Evolutionary conservation across 2,888 invertebrate species (phyloP).

Genomic region (Chrysotoxum bicinctum): DNA sequence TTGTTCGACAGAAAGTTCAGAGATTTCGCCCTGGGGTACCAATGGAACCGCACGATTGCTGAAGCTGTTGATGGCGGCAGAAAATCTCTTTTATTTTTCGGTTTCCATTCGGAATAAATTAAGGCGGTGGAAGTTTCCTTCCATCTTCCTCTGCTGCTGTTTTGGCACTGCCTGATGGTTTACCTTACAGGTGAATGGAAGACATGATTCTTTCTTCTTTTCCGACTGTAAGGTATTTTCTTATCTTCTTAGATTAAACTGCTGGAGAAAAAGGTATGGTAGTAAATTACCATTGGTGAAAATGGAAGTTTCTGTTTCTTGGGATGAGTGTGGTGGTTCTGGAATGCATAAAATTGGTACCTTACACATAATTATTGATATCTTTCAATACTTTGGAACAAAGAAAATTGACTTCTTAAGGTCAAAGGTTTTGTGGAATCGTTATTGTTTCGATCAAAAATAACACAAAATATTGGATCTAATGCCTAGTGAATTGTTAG

Average conservation of each 20-base stretch:
- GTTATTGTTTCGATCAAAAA: too few species aligned
- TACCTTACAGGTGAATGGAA: conserved; percentile 44
- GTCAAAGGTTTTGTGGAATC: too few species aligned
- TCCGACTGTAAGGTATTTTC: conserved; percentile 8
- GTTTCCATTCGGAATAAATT: conserved; percentile 63
- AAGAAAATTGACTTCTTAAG: too few species aligned
- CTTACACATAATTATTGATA: background rate
- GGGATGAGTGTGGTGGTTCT: background rate
- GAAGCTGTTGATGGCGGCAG: background rate
- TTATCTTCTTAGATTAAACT: conserved; percentile 27
- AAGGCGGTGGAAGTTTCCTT: conserved; percentile 40
- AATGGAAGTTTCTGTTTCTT: background rate
- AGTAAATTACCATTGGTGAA: conserved; percentile 18
- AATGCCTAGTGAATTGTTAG: too few species aligned
- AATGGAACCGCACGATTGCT: conserved; percentile 17
- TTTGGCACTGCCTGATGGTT: conserved; percentile 1
- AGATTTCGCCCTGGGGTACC: conserved; percentile 65
- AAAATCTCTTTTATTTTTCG: conserved; percentile 14
- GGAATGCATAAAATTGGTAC: background rate
- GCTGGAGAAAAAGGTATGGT: conserved; percentile 30
- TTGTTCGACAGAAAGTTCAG: conserved; percentile 68
- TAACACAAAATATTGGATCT: too few species aligned
- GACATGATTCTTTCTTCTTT: conserved; percentile 45
- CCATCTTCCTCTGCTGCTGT: conserved; percentile 26
- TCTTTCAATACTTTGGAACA: background rate